Evolutionary conservation across 2,888 invertebrate species (phyloP).

Genomic region (Acronicta psi): DNA sequence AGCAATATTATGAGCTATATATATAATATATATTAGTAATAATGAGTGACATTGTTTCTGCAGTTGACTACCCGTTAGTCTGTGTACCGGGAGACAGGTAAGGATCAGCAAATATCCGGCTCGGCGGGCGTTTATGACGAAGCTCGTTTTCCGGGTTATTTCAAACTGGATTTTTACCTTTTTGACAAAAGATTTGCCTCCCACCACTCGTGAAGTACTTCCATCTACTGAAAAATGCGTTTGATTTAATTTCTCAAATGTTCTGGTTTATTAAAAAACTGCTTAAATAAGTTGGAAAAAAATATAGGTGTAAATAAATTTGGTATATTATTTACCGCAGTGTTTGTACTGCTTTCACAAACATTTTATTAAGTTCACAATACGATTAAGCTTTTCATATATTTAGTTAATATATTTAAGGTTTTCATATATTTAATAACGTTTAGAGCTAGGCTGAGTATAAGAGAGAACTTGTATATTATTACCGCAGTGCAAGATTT

Average conservation of each 20-base stretch:
- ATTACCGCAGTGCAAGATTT: no score
- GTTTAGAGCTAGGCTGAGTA: no score
- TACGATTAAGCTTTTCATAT: no score
- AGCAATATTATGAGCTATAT: not conserved
- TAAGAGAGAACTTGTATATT: no score
- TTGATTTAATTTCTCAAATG: not conserved
- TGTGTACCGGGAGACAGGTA: slow-evolving; percentile 32
- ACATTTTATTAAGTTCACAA: no score
- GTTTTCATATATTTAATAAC: no score
- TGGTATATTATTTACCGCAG: no score
- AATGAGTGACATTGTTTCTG: slow-evolving; percentile 42
- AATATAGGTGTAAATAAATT: no score
- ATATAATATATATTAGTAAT: slow-evolving; percentile 10
- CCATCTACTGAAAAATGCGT: slow-evolving; percentile 18
- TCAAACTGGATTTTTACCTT: slow-evolving; percentile 54
- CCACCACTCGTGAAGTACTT: slow-evolving; percentile 36
- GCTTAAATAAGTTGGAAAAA: no score
- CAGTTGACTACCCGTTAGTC: slow-evolving; percentile 34
- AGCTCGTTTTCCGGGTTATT: slow-evolving; percentile 58
- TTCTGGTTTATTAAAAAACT: not conserved
- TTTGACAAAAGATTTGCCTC: slow-evolving; percentile 55
- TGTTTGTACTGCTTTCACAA: no score
- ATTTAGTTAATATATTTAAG: no score
- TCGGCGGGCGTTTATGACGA: slow-evolving; percentile 50
- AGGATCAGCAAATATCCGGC: slow-evolving; percentile 60